Evolutionary conservation across 1,140 invertebrate genomes (phyloP), one percentile per base, ranked within the genome.

Genomic region (Brachionus asplanchnoidis): DNA sequence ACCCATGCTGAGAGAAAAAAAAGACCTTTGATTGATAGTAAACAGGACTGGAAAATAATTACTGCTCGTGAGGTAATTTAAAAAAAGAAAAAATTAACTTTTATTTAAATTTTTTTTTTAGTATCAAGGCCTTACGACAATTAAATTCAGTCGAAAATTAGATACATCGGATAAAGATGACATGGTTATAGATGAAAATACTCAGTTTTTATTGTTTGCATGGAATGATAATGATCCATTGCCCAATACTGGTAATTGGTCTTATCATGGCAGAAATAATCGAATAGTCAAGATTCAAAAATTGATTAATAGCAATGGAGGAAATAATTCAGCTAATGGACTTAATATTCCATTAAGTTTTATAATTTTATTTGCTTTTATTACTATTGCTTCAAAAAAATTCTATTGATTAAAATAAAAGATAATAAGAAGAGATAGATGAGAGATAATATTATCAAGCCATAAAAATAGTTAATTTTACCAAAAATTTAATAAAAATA

Each of bases 181-280:
- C 14, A 28, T 53, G 20, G n/a, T 53, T 7, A 79, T 79, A n/a
- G 53, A 56, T 26, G 36, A 26, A 79, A 56, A 79, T 32, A 79
- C 75, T 32, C 17, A 79, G 26, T 79, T 46, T 56, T 53, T 79
- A 56, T 26, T 79, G 12, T 79, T 79, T 79, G 75, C 75, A 14
- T 79, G 75, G 75, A 79, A 79, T 79, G 44, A 50, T 26, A 26
- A 23, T 28, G 75, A 79, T 50, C 36, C 36, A 56, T 14, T 28
- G 23, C 17, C 36, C 1, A 32, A 32, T 46, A 36, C 14, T 8
- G 75, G 75, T 9, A 56, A 79, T 12, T 79, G 75, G 75, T 8
- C 44, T 3, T 79, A 79, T 56, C 75, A 79, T 79, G 75, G 75
- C 7, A 26, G 44, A 79, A 79, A 44, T 79, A 79, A 56, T 53